Evolutionary conservation across 2,797 vertebrate species (phyloP).

Genomic region (Dryobates pubescens): DNA sequence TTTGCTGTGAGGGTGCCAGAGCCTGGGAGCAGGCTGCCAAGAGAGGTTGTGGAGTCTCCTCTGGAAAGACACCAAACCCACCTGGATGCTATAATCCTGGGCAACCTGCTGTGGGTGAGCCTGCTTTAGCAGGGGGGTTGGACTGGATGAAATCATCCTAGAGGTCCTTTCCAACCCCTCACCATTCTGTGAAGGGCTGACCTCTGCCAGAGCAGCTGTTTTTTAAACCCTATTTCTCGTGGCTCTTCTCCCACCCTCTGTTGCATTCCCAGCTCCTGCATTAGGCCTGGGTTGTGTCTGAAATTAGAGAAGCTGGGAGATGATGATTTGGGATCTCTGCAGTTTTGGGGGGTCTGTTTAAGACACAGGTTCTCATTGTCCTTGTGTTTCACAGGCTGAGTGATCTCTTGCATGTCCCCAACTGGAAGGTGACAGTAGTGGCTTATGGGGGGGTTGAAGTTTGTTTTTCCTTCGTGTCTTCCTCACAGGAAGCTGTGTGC

Average conservation of each 20-base stretch:
- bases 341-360: fast-evolving
- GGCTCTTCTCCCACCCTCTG: fast-evolving
- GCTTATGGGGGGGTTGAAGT: not conserved
- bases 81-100: too few species aligned
- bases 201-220: not conserved
- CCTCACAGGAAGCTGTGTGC: not conserved
- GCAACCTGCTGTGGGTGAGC: too few species aligned
- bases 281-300: not conserved
- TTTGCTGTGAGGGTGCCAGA: too few species aligned
- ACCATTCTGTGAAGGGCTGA: not conserved
- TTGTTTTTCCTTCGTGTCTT: not conserved
- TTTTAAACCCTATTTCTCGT: not conserved
- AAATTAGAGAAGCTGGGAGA: not conserved
- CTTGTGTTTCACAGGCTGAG: fast-evolving
- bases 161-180: too few species aligned
- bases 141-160: too few species aligned
- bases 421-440: not conserved
- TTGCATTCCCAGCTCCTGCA: not conserved
- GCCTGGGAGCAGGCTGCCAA: too few species aligned
- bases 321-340: not conserved
- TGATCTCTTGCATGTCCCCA: fast-evolving
- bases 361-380: fast-evolving
- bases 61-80: too few species aligned
- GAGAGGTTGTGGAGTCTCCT: too few species aligned
- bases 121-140: too few species aligned